Base-by-base conservation (phyloP, 2,888 invertebrate genomes). In the Agrochola macilenta region DNA sequence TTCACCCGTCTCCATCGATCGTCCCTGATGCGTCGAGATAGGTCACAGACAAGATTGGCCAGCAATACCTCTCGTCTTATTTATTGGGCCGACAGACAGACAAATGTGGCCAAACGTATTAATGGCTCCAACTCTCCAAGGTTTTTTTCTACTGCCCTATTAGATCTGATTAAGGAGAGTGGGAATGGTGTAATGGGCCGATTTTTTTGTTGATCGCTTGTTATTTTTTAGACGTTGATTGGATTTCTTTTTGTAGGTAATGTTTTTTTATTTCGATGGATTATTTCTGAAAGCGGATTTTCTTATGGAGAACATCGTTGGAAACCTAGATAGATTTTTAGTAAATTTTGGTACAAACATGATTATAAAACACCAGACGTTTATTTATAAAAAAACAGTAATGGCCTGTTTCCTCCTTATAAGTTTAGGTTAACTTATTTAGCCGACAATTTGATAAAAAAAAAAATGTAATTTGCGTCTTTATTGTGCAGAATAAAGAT, bases 21-120 rank as follows among this genome's bases (percentile, higher is more conserved):
- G 89, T 82, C 88, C 82, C 91, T 93, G 95, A 95, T 95, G 95
- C 93, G 93, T 85, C 93, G 90, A 94, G 96, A 96, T 96, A 96
- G 94, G 95, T 93, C 93, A 89, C 96, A 96, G 96, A 94, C 95
- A 93, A 92, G 94, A 94, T 94, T 94, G 95, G 92, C 94, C 92
- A 87, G 89, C 89, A 90, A 91, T 94, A 92, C 93, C 92, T 94
- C 94, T 93, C 93, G 89, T 91, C 91, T 96, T 96, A 96, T 96
- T 96, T 96, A 96, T 96, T 94, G 93, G 90, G 91, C 93, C 89
- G 94, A 93, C 95, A 91, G 94, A 91, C 93, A 91, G 95, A 96
- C 95, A 95, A 96, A 96, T 96, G 96, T 94, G 94, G 91, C 91
- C 92, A 88, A 93, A 91, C 88, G 90, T 92, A 94, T 94, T 93